These are phyloP conservation scores for Martes martes DNA, from an alignment of 2,113 vertebrate genomes.

Conservation along the genomic window DNA sequence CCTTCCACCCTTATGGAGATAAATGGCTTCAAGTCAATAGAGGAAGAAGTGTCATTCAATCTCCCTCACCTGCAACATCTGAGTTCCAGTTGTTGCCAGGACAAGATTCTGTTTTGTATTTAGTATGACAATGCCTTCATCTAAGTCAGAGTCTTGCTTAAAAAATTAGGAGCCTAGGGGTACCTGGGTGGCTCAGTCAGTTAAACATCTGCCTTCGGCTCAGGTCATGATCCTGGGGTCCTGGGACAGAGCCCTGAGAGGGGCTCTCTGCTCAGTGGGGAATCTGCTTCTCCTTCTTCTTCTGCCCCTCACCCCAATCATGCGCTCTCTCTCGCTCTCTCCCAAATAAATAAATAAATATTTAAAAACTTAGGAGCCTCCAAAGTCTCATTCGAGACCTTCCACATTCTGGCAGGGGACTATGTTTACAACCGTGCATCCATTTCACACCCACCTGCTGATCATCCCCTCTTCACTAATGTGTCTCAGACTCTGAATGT, in stretches of 20 bases:
- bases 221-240: not conserved
- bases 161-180: not conserved
- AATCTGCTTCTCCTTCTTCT: not conserved
- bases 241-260: accelerated
- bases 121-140: not conserved
- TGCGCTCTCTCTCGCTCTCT: not conserved
- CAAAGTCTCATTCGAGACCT: not conserved
- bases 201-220: not conserved
- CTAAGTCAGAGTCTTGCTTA: not conserved
- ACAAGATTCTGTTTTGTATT: not conserved
- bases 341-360: not conserved
- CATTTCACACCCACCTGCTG: not conserved
- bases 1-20: not conserved
- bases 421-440: not conserved
- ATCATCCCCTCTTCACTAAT: not conserved
- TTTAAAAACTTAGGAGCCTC: too few relatives aligned
- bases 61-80: not conserved
- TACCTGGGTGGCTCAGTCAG: not conserved
- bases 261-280: too few relatives aligned
- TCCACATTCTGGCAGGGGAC: not conserved
- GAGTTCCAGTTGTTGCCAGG: not conserved
- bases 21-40: not conserved
- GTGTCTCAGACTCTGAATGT: too few relatives aligned
- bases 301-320: not conserved
- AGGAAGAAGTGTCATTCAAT: not conserved